Evolutionary conservation across 2,888 invertebrate genomes (phyloP).

Genomic region (Lordiphosa andalusiaca): DNA sequence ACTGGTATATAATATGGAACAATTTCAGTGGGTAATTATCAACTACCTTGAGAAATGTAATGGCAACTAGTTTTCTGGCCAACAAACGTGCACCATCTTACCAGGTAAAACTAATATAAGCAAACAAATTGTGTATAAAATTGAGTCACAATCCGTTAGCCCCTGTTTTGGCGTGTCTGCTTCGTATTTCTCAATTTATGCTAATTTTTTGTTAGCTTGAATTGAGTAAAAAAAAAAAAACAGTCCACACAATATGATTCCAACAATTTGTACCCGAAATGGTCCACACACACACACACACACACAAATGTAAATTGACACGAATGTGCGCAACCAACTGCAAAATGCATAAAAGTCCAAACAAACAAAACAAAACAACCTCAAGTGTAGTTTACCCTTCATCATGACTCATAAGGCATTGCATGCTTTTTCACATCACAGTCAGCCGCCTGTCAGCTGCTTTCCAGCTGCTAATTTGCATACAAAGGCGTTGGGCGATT

Average conservation of each 20-base stretch:
- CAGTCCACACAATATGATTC: slow-evolving; percentile 7
- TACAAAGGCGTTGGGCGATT: slow-evolving; percentile 45
- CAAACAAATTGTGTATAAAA: slow-evolving; percentile 4
- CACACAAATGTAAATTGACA: slow-evolving; percentile 37
- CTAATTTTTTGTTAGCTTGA: slow-evolving; percentile 50
- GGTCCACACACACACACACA: neutral
- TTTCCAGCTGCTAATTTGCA: slow-evolving; percentile 58
- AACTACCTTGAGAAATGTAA: too few relatives aligned
- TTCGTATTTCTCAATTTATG: slow-evolving; percentile 56
- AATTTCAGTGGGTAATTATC: too few relatives aligned
- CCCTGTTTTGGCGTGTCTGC: slow-evolving; percentile 23
- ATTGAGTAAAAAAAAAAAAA: slow-evolving; percentile 6
- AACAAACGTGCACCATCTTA: too few relatives aligned
- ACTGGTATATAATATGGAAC: too few relatives aligned
- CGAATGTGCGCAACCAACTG: slow-evolving; percentile 25
- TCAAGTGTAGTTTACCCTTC: slow-evolving; percentile 17
- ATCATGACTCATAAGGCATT: slow-evolving; percentile 31
- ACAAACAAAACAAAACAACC: slow-evolving; percentile 29
- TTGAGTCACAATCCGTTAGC: slow-evolving; percentile 1
- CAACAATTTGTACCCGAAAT: slow-evolving; percentile 37
- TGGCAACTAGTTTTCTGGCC: too few relatives aligned
- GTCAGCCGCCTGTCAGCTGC: slow-evolving; percentile 38
- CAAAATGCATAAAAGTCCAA: slow-evolving; percentile 25
- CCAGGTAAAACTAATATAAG: too few relatives aligned
- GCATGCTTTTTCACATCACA: slow-evolving; percentile 28